phyloP scores from a whole-genome alignment of 2,113 vertebrate species.

The Orcinus orca region DNA sequence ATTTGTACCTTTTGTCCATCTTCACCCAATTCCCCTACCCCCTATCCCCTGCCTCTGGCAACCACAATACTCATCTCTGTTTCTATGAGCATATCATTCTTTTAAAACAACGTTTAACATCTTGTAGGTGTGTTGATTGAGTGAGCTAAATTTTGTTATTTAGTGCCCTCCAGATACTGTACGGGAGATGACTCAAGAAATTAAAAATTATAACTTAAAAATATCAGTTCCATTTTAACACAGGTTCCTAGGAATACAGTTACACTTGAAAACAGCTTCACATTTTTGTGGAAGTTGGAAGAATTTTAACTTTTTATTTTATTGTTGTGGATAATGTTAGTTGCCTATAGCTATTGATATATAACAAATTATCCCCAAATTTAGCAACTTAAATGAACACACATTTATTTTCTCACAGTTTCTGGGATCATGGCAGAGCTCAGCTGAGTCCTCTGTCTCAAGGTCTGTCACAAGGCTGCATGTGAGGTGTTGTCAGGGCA shows the following conservation, averaged over 20 bases:
- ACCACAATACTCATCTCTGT: not conserved
- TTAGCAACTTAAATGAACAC: not conserved
- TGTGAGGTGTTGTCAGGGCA: not conserved
- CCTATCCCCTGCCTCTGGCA: not conserved
- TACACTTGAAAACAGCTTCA: not conserved
- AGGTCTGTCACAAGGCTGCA: not conserved
- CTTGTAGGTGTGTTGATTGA: not conserved
- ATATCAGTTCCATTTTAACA: not conserved
- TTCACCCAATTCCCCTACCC: not conserved
- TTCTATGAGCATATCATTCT: not conserved
- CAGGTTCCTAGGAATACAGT: not conserved
- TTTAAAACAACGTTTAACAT: not conserved
- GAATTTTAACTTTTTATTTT: not conserved
- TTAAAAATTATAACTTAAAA: not conserved
- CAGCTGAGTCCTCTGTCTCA: not conserved
- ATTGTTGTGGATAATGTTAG: not conserved
- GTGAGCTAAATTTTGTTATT: constrained; percentile 2
- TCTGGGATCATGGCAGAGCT: not conserved
- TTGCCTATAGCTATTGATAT: not conserved
- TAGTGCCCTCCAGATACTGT: not conserved
- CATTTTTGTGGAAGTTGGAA: not conserved
- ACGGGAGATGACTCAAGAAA: not conserved
- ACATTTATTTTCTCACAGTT: not conserved
- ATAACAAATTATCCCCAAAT: not conserved
- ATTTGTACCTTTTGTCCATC: not conserved